A percentile compares a stretch with the other conserved stretches of the same genome.
phyloP scores from a whole-genome alignment of 1,140 invertebrate genomes.

The Octopus sinensis region DNA sequence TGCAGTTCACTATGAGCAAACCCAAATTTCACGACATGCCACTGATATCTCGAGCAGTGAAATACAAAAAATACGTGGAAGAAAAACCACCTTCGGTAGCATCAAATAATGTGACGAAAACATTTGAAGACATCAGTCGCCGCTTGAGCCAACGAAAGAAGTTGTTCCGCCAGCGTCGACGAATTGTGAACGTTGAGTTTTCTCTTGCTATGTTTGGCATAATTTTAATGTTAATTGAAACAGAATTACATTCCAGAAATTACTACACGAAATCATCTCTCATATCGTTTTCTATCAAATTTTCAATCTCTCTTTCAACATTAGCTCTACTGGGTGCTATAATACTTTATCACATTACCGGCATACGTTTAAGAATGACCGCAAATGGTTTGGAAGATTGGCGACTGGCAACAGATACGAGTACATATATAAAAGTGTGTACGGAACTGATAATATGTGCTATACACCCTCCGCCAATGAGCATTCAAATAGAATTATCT shows the following conservation, averaged over 20 bases:
- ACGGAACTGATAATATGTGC: constrained; percentile 44
- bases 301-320: constrained; percentile 66
- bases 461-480: constrained; percentile 39
- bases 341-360: constrained; percentile 42
- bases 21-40: constrained; percentile 37
- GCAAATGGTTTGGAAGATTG: constrained; percentile 49
- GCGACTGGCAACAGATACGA: constrained; percentile 38
- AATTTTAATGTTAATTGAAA: constrained; percentile 51
- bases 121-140: constrained; percentile 47
- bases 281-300: constrained; percentile 43
- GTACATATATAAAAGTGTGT: constrained; percentile 36
- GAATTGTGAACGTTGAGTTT: constrained; percentile 44
- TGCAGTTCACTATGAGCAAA: constrained; percentile 37
- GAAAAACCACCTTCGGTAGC: constrained; percentile 12
- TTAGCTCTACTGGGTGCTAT: constrained; percentile 41
- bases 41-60: constrained; percentile 32
- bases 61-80: constrained; percentile 36
- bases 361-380: constrained; percentile 43
- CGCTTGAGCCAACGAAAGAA: constrained; percentile 43
- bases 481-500: no score
- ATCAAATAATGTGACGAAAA: neutral
- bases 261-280: constrained; percentile 31
- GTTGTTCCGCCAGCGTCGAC: constrained; percentile 38
- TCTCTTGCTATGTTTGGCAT: constrained; percentile 46
- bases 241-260: constrained; percentile 40